Percentiles rank a stretch among this genome's conserved stretches.
Conservation (phyloP, 2,888 invertebrate genomes). For the Pogonocherus hispidulus region DNA sequence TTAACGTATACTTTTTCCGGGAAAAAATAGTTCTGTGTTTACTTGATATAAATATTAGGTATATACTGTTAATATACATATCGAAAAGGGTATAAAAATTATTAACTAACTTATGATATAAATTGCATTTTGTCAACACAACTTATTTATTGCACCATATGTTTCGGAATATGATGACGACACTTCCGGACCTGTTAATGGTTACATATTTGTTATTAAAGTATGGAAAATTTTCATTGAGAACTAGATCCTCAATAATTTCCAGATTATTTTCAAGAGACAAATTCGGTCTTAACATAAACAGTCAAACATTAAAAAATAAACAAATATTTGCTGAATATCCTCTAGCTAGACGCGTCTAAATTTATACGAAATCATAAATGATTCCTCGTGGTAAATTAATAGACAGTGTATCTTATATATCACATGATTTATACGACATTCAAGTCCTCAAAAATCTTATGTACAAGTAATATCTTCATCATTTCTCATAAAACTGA, state of each 20-base stretch:
- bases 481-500: constrained; percentile 64
- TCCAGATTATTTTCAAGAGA: background rate
- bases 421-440: background rate
- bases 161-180: constrained; percentile 1
- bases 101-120: constrained; percentile 31
- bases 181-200: background rate
- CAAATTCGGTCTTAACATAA: background rate
- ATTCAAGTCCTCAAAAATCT: constrained; percentile 22
- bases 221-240: background rate
- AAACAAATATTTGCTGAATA: constrained; percentile 11
- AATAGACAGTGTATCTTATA: constrained; percentile 2
- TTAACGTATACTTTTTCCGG: background rate
- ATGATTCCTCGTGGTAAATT: background rate
- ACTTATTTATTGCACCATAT: constrained; percentile 28
- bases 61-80: constrained; percentile 41
- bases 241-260: too few relatives aligned
- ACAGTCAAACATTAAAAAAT: constrained; percentile 17
- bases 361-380: constrained; percentile 15
- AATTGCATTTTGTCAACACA: constrained; percentile 15
- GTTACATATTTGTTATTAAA: background rate
- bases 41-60: constrained; percentile 6
- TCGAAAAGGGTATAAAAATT: constrained; percentile 48
- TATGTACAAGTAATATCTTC: constrained; percentile 25
- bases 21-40: constrained; percentile 23
- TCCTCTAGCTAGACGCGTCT: constrained; percentile 3